Evolutionary conservation across 2,113 vertebrate genomes (phyloP), one percentile per base, ranked within the genome.

Genomic region (Sorex araneus): DNA sequence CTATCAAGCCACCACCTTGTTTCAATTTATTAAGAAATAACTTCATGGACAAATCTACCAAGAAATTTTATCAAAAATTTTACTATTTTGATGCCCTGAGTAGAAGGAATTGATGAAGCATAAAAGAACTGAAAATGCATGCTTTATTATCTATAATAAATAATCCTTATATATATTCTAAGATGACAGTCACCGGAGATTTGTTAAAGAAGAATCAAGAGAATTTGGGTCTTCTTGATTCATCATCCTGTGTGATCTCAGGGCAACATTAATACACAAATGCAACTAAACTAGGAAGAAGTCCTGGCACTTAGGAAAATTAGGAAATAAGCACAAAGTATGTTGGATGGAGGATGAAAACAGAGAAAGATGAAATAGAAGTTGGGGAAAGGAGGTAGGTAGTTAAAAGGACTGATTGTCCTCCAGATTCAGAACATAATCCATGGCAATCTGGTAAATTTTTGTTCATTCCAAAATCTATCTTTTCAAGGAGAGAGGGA

Each of bases 131-230:
- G n/a, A 92, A 27, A 89, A 12, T 28, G 3, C 47, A 9, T 43
- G 8, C 47, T 87, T 87, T 28, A 2, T 90, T 74, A 86, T 85
- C 5, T 50, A 50, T 50, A 50, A 50, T 50, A 50, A 50, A 50
- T 50, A 6, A 50, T 13, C 40, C 50, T 71, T 92, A 83, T 82
- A 83, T 82, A 69, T 15, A 83, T 12, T 30, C 9, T 19, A 74
- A 16, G 8, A 90, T 74, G 60, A 67, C 40, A 85, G 84, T 50
- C 93, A 47, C 9, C n/a, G 54, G 54, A 57, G 19, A 34, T 88
- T 90, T 64, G 73, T 71, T 64, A 81, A 8, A 92, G 25, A 91
- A 95, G 40, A 95, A 80, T 80, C n/a, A 85, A 86, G 30, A 69
- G 63, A 92, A 67, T 4, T 71, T 30, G 2, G 28, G n/a, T 88